phyloP scores from a whole-genome alignment of 2,113 vertebrate genomes.

The Azemiops feae region DNA sequence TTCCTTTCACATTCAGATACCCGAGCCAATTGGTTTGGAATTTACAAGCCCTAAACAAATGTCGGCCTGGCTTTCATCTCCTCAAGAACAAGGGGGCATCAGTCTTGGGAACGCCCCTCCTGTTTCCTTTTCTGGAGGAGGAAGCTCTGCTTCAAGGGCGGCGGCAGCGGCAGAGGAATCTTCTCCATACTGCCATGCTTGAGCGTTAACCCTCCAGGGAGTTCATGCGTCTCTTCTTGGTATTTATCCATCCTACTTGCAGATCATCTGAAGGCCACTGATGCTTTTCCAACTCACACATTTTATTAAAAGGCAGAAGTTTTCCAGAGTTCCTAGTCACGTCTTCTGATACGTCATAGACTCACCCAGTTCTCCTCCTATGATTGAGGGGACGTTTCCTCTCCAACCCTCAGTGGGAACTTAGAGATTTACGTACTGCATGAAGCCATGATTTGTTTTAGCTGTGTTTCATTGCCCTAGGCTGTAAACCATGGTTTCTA shows the following conservation, averaged over 20 bases:
- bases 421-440: neutral
- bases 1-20: slow-evolving; percentile 74
- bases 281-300: neutral
- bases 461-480: neutral
- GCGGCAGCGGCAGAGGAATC: neutral
- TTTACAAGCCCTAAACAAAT: slow-evolving; percentile 80
- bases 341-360: neutral
- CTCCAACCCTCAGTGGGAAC: neutral
- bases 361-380: neutral
- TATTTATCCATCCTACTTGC: neutral
- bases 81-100: slow-evolving; percentile 52
- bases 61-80: slow-evolving; percentile 72
- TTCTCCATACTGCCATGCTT: neutral
- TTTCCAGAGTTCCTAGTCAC: neutral
- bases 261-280: neutral
- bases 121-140: slow-evolving; percentile 23
- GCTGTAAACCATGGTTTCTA: neutral
- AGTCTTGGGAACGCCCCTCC: slow-evolving; percentile 47
- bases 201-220: neutral
- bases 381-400: neutral
- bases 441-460: neutral
- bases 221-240: neutral
- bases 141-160: neutral
- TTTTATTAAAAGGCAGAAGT: neutral
- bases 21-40: slow-evolving; percentile 74